Evolutionary conservation across 2,888 invertebrate genomes (phyloP).

Genomic region (Eurytoma californica): DNA sequence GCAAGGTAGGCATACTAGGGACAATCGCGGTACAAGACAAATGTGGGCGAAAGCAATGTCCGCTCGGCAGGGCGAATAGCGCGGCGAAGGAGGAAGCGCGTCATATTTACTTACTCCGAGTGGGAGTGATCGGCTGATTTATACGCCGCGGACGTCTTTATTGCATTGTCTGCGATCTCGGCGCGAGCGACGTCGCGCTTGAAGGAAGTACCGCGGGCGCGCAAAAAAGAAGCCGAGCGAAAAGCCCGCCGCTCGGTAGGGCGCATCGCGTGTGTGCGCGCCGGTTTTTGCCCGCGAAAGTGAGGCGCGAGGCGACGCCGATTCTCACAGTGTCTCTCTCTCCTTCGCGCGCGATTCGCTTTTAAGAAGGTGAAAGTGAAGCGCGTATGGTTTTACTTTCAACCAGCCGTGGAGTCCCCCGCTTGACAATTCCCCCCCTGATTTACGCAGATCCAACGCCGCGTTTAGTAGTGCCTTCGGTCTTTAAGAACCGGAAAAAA

Average conservation of each 20-base stretch:
- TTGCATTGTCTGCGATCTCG: conserved; percentile 59
- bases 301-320: background rate
- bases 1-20: conserved; percentile 26
- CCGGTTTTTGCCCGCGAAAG: background rate
- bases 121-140: conserved; percentile 59
- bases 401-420: too few species aligned
- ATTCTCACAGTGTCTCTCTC: conserved; percentile 15
- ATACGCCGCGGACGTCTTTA: conserved; percentile 65
- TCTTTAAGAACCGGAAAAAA: too few species aligned
- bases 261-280: background rate
- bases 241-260: background rate
- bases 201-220: conserved; percentile 15
- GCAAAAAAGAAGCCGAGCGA: conserved; percentile 21
- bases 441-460: too few species aligned
- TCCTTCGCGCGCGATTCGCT: conserved; percentile 1
- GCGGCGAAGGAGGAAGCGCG: conserved; percentile 63
- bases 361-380: conserved; percentile 27
- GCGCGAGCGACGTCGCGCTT: conserved; percentile 16
- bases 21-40: conserved; percentile 58
- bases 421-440: too few species aligned
- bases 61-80: conserved; percentile 52
- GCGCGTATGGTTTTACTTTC: background rate
- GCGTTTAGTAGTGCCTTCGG: too few species aligned
- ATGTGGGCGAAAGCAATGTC: conserved; percentile 68
- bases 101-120: conserved; percentile 68